Evolutionary conservation across 2,797 vertebrate species (phyloP).

Genomic region (Poeciliopsis turneri): DNA sequence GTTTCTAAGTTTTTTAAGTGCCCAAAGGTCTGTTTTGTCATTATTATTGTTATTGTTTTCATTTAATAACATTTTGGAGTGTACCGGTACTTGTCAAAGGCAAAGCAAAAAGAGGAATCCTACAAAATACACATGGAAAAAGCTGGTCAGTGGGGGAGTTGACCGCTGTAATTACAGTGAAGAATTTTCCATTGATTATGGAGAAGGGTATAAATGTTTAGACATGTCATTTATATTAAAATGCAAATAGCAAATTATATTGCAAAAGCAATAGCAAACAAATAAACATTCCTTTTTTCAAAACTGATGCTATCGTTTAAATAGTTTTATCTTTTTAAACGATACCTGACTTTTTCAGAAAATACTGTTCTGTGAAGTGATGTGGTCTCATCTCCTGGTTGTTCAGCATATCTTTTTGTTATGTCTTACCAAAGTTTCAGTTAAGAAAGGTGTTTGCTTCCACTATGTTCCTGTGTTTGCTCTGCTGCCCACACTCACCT

Average conservation of each 20-base stretch:
- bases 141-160: not conserved
- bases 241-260: not conserved
- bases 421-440: constrained; percentile 22
- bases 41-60: too few relatives aligned
- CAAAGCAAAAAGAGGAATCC: not conserved
- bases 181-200: not conserved
- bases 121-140: not conserved
- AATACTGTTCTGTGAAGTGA: not conserved
- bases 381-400: not conserved
- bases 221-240: not conserved
- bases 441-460: constrained; percentile 30
- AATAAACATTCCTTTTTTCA: not conserved
- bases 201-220: not conserved
- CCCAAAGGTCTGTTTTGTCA: too few relatives aligned
- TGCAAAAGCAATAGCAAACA: not conserved
- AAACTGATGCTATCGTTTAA: not conserved
- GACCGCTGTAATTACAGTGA: not conserved
- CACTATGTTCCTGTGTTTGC: constrained; percentile 37
- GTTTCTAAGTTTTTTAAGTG: too few relatives aligned
- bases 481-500: constrained; percentile 46
- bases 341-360: not conserved
- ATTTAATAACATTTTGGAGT: not conserved
- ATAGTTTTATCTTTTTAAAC: not conserved
- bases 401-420: not conserved
- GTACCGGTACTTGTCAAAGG: too few relatives aligned